Evolutionary conservation across 2,888 invertebrate species (phyloP).

Genomic region (Chaetogeoica ovagalla): DNA sequence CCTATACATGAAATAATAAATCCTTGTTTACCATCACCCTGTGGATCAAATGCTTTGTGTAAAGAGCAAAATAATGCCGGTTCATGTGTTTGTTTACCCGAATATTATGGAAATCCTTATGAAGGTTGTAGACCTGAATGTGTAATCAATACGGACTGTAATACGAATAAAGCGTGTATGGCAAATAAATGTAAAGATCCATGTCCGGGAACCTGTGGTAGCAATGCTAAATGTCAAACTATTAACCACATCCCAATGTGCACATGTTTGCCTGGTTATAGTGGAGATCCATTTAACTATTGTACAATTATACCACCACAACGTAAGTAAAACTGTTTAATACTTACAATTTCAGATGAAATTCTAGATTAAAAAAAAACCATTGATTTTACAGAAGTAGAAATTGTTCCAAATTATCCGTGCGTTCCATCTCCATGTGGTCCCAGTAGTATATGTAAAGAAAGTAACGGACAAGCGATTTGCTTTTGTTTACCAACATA

Average conservation of each 20-base stretch:
- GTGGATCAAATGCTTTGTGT: conserved; percentile 64
- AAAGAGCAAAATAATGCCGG: conserved; percentile 66
- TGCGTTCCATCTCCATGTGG: conserved; percentile 64
- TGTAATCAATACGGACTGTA: conserved; percentile 61
- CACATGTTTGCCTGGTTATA: conserved; percentile 59
- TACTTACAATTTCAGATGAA: background rate
- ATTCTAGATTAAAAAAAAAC: background rate
- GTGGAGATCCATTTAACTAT: conserved; percentile 58
- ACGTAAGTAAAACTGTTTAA: conserved; percentile 36
- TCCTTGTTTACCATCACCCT: conserved; percentile 60
- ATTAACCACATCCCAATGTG: conserved; percentile 62
- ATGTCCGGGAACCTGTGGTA: conserved; percentile 59
- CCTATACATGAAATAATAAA: conserved; percentile 54
- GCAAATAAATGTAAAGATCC: conserved; percentile 61
- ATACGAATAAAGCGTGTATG: conserved; percentile 66
- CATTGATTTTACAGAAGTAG: conserved; percentile 39
- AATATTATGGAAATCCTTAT: conserved; percentile 72
- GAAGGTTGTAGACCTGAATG: conserved; percentile 65
- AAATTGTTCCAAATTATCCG: conserved; percentile 59
- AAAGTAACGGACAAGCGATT: conserved; percentile 58
- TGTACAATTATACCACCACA: conserved; percentile 54
- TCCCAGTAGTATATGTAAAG: conserved; percentile 62
- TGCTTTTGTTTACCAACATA: conserved; percentile 67
- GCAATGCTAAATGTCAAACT: conserved; percentile 60
- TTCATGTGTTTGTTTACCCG: conserved; percentile 76